Percentiles rank a stretch among this genome's conserved stretches.
Evolutionary conservation across 2,113 vertebrate species (phyloP).

Genomic region (Sturnira hondurensis): DNA sequence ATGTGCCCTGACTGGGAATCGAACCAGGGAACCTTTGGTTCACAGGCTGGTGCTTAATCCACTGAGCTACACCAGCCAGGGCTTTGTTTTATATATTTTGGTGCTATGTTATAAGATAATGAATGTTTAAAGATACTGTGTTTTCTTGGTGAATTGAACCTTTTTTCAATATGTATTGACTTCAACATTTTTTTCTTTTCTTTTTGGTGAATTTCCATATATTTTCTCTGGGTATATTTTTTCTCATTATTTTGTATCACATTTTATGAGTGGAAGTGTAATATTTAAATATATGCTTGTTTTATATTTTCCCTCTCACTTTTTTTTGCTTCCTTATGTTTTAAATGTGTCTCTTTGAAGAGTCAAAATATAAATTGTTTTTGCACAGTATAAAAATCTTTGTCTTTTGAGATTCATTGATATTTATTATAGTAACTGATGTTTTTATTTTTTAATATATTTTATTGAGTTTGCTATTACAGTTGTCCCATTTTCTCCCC

Average conservation of each 20-base stretch:
- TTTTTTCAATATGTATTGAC: neutral
- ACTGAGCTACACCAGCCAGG: too few species aligned
- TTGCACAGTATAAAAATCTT: neutral
- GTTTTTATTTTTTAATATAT: neutral
- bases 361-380: neutral
- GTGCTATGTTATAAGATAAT: neutral
- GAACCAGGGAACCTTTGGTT: too few species aligned
- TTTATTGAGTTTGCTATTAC: too few species aligned
- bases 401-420: neutral
- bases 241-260: neutral
- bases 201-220: neutral
- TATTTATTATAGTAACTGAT: neutral
- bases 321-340: neutral
- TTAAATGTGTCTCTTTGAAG: neutral
- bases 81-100: neutral
- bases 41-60: too few species aligned
- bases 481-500: too few species aligned
- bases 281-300: neutral
- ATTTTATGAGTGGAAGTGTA: neutral
- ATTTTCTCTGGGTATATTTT: neutral
- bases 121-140: neutral
- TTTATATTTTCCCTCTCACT: neutral
- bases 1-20: too few species aligned
- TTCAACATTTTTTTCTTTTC: neutral
- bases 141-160: neutral